A percentile compares a stretch with the other conserved stretches of the same genome.
Conservation (phyloP, 2,888 invertebrate genomes). For the Eristalis arbustorum region DNA sequence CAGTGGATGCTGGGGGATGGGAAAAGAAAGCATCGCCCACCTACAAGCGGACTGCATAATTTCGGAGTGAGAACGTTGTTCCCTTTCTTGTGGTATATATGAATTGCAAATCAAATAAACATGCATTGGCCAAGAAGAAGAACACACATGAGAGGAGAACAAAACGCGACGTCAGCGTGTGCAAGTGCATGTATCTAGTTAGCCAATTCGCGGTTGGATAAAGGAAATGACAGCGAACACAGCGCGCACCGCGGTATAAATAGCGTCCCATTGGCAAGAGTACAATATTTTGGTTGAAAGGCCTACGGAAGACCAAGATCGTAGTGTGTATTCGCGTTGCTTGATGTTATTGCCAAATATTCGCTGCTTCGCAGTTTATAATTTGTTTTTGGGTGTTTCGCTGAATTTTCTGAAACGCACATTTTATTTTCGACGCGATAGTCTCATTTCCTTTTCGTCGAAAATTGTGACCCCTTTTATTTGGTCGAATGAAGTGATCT, state of each 20-base stretch:
- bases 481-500: background rate
- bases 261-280: conserved; percentile 27
- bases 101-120: background rate
- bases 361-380: conserved; percentile 7
- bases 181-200: background rate
- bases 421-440: conserved; percentile 21
- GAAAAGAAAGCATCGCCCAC: background rate
- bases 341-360: conserved; percentile 29
- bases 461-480: background rate
- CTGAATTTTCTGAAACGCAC: conserved; percentile 38
- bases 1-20: background rate
- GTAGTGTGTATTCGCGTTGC: background rate
- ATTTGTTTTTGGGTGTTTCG: conserved; percentile 23
- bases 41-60: background rate
- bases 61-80: background rate
- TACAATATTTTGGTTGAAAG: conserved; percentile 32
- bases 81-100: background rate
- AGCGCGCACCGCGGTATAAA: conserved; percentile 9
- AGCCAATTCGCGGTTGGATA: conserved; percentile 1
- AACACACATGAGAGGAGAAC: background rate
- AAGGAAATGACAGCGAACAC: conserved; percentile 25
- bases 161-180: background rate
- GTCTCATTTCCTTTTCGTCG: background rate
- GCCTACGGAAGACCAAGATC: conserved; percentile 51
- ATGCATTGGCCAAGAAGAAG: background rate